Base-by-base conservation (phyloP, 2,888 invertebrate species). In the Globia sparganii region DNA sequence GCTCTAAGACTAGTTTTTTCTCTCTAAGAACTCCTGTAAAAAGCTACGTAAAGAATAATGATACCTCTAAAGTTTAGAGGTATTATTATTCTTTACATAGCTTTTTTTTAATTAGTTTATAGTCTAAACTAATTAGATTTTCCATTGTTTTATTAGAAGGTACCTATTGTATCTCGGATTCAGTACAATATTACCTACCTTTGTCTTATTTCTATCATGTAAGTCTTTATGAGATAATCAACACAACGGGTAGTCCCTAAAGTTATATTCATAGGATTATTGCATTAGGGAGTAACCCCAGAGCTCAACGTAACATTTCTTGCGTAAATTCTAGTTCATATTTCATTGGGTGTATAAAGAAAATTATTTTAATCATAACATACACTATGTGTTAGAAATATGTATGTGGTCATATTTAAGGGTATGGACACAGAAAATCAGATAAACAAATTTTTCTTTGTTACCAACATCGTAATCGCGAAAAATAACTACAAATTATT, bases 191-290 rank as follows among this genome's bases (percentile, higher is more conserved):
- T 53, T 62, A 64, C 31, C 25, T 5, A 53, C 21, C 34, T 31
- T 56, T 78, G 28, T 81, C 31, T 68, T 62, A 56, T 43, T 61
- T 53, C 11, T 25, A 56, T 49, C 37, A 21, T 70, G 56, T 62
- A 25, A 67, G 40, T 34, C 59, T 78, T 61, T 69, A 61, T 65
- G 49, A 72, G n/a, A 25, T 59, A 65, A 81, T 72, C 65, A 78
- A 78, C 72, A 31, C 49, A 11, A n/a, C 34, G 56, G n/a, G 18
- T 61, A 61, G 31, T 65, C 72, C 58, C 77, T 34, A 34, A 70
- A 77, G 70, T 81, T 70, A 58, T 49, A 81, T 71, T 62, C 71
- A 62, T 37, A 74, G 40, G 49, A 71, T 83, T 83, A 81, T 81
- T 71, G 74, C 43, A 64, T 78, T 64, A 78, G 83, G 43, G 74